Evolutionary conservation across 1,140 invertebrate genomes (phyloP).

Genomic region (Antheraea pernyi): DNA sequence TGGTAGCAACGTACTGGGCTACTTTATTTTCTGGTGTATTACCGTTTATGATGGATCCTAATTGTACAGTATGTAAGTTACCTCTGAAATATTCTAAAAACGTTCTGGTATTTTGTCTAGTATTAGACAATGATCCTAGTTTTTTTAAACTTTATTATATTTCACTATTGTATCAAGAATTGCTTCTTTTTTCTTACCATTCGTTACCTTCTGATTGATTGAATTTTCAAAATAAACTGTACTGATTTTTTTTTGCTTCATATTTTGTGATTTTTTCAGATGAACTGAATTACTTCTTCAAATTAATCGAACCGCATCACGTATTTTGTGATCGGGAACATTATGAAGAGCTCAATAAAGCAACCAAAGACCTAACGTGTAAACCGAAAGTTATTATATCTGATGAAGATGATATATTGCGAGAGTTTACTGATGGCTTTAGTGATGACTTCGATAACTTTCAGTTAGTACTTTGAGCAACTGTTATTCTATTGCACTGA

Average conservation of each 20-base stretch:
- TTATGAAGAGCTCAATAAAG: slow-evolving; percentile 7
- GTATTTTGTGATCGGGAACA: slow-evolving; percentile 31
- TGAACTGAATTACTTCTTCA: slow-evolving; percentile 27
- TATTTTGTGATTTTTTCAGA: slow-evolving; percentile 15
- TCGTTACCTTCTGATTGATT: too few species aligned
- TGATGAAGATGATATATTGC: slow-evolving; percentile 18
- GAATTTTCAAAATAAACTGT: too few species aligned
- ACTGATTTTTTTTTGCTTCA: too few species aligned
- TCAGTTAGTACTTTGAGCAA: slow-evolving; percentile 18
- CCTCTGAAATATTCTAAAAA: too few species aligned
- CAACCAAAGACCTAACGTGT: neutral
- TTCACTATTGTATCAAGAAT: too few species aligned
- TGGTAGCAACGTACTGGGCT: slow-evolving; percentile 26
- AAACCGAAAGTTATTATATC: slow-evolving; percentile 9
- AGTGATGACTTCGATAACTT: slow-evolving; percentile 21
- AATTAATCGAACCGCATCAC: slow-evolving; percentile 20
- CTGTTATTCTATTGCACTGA: neutral
- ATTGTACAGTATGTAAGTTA: slow-evolving; percentile 29
- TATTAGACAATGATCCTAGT: too few species aligned
- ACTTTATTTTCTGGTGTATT: slow-evolving; percentile 21
- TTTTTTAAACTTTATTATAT: too few species aligned
- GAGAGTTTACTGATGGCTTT: slow-evolving; percentile 14
- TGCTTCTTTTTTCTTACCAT: too few species aligned
- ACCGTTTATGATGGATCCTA: slow-evolving; percentile 30
- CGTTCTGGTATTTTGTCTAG: too few species aligned